A percentile compares a stretch with the other conserved stretches of the same genome.
Evolutionary conservation across 2,797 vertebrate species (phyloP).

Genomic region (Poecilia wingei): DNA sequence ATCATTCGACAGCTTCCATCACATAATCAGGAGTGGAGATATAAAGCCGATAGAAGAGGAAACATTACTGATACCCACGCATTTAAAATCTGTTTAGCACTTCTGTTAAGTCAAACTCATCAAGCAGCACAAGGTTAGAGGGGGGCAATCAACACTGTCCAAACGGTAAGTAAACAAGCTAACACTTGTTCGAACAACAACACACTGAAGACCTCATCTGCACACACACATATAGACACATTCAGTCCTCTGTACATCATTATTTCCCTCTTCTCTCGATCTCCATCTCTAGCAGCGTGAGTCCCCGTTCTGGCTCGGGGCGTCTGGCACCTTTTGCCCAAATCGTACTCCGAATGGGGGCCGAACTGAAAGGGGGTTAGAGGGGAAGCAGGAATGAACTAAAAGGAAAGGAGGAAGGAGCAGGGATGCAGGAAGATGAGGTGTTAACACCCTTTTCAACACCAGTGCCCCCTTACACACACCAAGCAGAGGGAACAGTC

Average conservation of each 20-base stretch:
- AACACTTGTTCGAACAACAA: slow-evolving; percentile 44
- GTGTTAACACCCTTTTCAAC: slow-evolving; percentile 79
- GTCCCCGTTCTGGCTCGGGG: slow-evolving; percentile 52
- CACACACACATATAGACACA: slow-evolving; percentile 7
- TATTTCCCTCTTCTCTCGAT: slow-evolving; percentile 53
- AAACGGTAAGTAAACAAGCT: slow-evolving; percentile 68
- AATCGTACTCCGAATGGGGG: slow-evolving; percentile 53
- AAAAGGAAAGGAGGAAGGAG: slow-evolving; percentile 56
- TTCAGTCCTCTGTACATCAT: slow-evolving; percentile 60
- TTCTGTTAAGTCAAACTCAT: slow-evolving; percentile 61
- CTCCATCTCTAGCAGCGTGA: slow-evolving; percentile 64
- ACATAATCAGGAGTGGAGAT: slow-evolving; percentile 3
- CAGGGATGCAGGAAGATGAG: slow-evolving; percentile 64
- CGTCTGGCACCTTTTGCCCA: slow-evolving; percentile 77
- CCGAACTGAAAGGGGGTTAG: slow-evolving; percentile 4
- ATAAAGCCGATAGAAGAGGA: background rate
- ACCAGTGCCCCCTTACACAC: slow-evolving; percentile 62
- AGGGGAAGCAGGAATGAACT: slow-evolving; percentile 38
- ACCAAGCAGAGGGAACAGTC: slow-evolving; percentile 63
- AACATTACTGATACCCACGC: background rate
- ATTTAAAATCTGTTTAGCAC: slow-evolving; percentile 58
- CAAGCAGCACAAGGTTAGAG: slow-evolving; percentile 58
- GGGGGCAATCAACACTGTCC: slow-evolving; percentile 65
- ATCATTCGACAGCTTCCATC: slow-evolving; percentile 8
- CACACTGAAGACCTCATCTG: slow-evolving; percentile 21